Conservation (phyloP, 1,140 invertebrate genomes). For the Goniozus legneri region DNA sequence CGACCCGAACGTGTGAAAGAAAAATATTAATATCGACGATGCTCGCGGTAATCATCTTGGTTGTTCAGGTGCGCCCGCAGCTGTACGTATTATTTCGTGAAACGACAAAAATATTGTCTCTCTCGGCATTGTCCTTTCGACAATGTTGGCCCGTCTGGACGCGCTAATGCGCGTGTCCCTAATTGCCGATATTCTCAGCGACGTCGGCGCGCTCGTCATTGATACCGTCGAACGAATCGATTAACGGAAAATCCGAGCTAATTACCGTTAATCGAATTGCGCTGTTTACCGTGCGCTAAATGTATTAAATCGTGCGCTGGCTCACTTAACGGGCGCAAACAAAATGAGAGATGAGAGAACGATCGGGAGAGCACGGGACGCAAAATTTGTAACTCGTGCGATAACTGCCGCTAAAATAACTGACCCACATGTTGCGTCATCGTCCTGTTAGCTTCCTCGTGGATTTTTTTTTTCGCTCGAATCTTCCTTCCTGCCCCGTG, state of each 20-base stretch:
- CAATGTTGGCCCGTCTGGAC: too few relatives aligned
- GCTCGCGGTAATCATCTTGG: too few relatives aligned
- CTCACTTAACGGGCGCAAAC: conserved; percentile 35
- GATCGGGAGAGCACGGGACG: too few relatives aligned
- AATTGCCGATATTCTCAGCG: too few relatives aligned
- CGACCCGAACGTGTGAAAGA: too few relatives aligned
- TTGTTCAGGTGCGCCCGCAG: not conserved
- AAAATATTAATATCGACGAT: too few relatives aligned
- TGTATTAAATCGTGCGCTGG: too few relatives aligned
- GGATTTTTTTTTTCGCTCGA: too few relatives aligned
- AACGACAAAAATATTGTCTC: conserved; percentile 30
- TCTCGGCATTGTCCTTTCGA: not conserved
- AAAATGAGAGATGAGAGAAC: conserved; percentile 24
- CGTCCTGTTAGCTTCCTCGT: too few relatives aligned
- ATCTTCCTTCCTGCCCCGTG: too few relatives aligned
- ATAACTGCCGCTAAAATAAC: conserved; percentile 50
- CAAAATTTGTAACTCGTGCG: conserved; percentile 31
- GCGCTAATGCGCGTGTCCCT: too few relatives aligned
- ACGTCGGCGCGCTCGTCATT: too few relatives aligned
- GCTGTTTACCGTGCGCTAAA: conserved; percentile 31
- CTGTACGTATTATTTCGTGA: not conserved
- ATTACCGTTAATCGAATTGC: conserved; percentile 36
- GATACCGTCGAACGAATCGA: not conserved
- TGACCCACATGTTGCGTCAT: conserved; percentile 44
- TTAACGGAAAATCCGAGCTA: conserved; percentile 10